Base-by-base conservation (phyloP, 1,140 invertebrate genomes). In the Ostrea edulis region DNA sequence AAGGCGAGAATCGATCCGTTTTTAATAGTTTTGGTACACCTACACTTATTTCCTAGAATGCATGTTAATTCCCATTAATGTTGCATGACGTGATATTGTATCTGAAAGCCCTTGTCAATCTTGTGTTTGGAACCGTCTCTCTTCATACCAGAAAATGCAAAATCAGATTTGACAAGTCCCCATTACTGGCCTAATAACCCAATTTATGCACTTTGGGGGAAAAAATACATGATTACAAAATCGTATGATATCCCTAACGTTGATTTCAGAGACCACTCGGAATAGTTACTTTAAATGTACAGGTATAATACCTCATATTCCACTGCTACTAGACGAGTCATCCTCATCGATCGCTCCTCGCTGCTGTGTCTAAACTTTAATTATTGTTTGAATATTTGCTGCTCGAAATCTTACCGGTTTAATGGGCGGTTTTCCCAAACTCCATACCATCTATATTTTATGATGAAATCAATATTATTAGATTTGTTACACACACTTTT, bases 361-460 rank as follows among this genome's bases (percentile, higher is more conserved):
- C 12, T 25, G 25, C 68, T 7, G 68, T 77, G 68, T 77, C 68
- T 77, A 77, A 77, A 77, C 68, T 77, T 77, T 77, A 77, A 77
- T 77, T 77, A 77, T 77, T 77, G 22, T 77, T 77, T 77, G 68
- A 77, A 77, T 77, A 77, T 77, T 77, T 77, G 68, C 68, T 77
- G 68, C 68, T 77, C 29, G 29, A 77, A 77, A 14, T 77, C 68
- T 77, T 77, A 77, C 68, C 68, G 29, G 22, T 25, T 25, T 25
- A 29, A 77, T 17, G 68, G 68, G 25, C 14, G 68, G 25, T 14
- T 77, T 35, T 35, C 14, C 68, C 68, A 12, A 77, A 14, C 68
- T 77, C 68, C 29, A 35, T 12, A 35, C 68, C 25, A 77, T 77
- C 68, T 77, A 77, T 77, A 77, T 77, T 77, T 77, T 77, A 77